Evolutionary conservation across 2,888 invertebrate genomes (phyloP).

Genomic region (Caenorhabditis uteleia): DNA sequence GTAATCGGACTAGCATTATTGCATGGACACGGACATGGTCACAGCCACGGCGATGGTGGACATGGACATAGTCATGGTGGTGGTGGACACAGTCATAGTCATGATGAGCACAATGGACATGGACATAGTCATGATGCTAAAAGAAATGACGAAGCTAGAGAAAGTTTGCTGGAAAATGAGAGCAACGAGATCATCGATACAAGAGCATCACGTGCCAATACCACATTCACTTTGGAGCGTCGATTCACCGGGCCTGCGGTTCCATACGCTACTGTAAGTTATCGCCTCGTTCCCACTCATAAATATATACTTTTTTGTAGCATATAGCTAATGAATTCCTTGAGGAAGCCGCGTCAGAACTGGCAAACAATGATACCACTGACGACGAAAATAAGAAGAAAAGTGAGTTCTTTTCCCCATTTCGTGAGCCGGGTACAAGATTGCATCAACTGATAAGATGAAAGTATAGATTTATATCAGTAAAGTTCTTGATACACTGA

Average conservation of each 20-base stretch:
- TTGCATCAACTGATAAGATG: too few relatives aligned
- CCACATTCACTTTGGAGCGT: background rate
- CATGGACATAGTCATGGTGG: constrained; percentile 30
- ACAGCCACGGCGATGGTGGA: constrained; percentile 29
- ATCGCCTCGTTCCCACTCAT: too few relatives aligned
- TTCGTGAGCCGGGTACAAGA: too few relatives aligned
- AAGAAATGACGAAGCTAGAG: constrained; percentile 1
- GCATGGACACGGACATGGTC: constrained; percentile 73
- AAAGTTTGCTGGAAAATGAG: constrained; percentile 19
- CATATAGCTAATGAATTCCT: constrained; percentile 23
- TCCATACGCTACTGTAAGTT: background rate
- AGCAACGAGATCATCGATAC: background rate
- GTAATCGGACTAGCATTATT: constrained; percentile 89
- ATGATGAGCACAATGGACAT: constrained; percentile 1
- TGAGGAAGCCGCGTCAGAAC: too few relatives aligned
- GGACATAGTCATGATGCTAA: background rate
- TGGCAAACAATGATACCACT: background rate
- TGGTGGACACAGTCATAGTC: constrained; percentile 16
- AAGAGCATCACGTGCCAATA: background rate
- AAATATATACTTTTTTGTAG: too few relatives aligned
- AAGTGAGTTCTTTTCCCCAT: too few relatives aligned
- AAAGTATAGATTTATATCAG: too few relatives aligned
- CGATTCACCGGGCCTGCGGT: constrained; percentile 2
- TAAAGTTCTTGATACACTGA: too few relatives aligned
- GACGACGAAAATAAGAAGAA: constrained; percentile 9